Conservation (phyloP, 2,113 vertebrate species). For the Neoarius graeffei region DNA sequence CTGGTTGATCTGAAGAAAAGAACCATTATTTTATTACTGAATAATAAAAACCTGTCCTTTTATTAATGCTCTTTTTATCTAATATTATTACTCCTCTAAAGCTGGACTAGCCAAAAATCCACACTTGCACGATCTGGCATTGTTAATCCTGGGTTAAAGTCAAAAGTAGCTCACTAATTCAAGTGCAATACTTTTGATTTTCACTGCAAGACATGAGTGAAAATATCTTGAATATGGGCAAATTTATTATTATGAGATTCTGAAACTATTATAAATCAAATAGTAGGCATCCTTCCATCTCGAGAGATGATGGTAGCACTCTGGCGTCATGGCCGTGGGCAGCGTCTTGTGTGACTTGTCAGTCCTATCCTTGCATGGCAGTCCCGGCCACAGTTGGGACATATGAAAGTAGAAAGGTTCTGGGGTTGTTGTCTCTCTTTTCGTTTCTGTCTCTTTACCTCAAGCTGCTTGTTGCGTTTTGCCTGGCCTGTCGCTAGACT, state of each 20-base stretch:
- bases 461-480: too few relatives aligned
- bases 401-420: too few relatives aligned
- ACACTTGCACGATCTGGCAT: not conserved
- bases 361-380: too few relatives aligned
- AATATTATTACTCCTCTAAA: not conserved
- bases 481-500: too few relatives aligned
- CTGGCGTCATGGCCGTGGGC: too few relatives aligned
- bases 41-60: not conserved
- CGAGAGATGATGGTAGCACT: too few relatives aligned
- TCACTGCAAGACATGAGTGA: not conserved
- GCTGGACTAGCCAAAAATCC: not conserved
- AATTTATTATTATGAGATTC: too few relatives aligned
- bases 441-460: too few relatives aligned
- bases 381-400: too few relatives aligned
- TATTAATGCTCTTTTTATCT: not conserved
- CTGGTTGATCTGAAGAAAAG: constrained; percentile 23
- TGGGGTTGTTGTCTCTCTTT: too few relatives aligned
- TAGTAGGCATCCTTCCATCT: too few relatives aligned
- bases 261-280: not conserved
- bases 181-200: not conserved
- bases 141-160: not conserved
- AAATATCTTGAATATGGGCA: not conserved
- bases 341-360: too few relatives aligned
- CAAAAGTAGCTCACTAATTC: not conserved
- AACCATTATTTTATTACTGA: not conserved